These are phyloP conservation scores for Plumapathes pennacea DNA, from an alignment of 92 coral and sea anemone genomes.

Conservation along the genomic window DNA sequence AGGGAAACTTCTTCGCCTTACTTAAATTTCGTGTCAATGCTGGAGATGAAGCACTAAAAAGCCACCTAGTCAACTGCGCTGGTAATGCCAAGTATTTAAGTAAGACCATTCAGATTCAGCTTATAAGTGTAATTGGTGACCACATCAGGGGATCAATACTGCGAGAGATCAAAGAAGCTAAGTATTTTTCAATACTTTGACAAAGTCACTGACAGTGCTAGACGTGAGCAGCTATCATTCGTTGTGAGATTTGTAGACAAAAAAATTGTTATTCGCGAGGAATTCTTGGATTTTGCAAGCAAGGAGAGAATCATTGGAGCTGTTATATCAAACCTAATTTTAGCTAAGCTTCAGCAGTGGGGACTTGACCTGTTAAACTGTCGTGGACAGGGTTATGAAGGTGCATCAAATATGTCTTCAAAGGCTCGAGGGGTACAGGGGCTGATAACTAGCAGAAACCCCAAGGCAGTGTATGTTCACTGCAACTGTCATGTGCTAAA, in stretches of 20 bases:
- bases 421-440: conserved; percentile 31
- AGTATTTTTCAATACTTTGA: conserved; percentile 43
- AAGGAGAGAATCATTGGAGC: conserved; percentile 44
- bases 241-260: conserved; percentile 33
- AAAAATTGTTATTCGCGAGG: conserved; percentile 26
- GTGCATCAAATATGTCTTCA: conserved; percentile 33
- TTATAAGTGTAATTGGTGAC: conserved; percentile 19
- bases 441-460: conserved; percentile 17
- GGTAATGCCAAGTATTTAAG: conserved; percentile 16
- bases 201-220: conserved; percentile 44
- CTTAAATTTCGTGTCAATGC: conserved; percentile 35
- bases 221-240: conserved; percentile 40
- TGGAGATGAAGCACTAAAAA: conserved; percentile 23
- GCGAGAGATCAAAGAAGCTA: conserved; percentile 19
- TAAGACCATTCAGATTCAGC: conserved; percentile 17
- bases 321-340: conserved; percentile 16
- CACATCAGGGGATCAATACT: conserved; percentile 14
- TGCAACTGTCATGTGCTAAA: conserved; percentile 26
- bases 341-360: conserved; percentile 35
- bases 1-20: conserved; percentile 27
- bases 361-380: conserved; percentile 35
- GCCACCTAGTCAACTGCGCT: conserved; percentile 6
- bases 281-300: conserved; percentile 33
- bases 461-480: conserved; percentile 50
- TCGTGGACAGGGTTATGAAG: conserved; percentile 44